Evolutionary conservation across 2,888 invertebrate species (phyloP), one percentile per base, ranked within the genome.

Genomic region (Anthophora plumipes): DNA sequence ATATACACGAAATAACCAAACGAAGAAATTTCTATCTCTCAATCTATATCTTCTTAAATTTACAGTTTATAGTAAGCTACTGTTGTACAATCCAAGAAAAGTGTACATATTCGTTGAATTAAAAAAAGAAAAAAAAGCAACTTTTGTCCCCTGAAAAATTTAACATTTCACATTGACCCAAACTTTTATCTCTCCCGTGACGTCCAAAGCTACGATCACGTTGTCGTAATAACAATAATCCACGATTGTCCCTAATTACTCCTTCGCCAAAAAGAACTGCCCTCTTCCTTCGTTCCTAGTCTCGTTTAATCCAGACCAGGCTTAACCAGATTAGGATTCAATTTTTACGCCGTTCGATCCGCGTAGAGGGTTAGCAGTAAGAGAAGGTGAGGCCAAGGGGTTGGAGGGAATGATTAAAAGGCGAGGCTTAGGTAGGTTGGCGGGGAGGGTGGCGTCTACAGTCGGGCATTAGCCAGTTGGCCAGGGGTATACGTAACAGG

Each of bases 401-500:
- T n/a, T 7, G 31, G 31, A 59, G 41, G 71, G 57, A 52, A 77
- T 61, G 72, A 77, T 81, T 74, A 77, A 73, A 82, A 63, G 76
- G 61, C 67, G 55, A 52, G 61, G 72, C 68, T 74, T 69, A 60
- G 54, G 73, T 66, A 63, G 55, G 70, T 68, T 25, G 25, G 20
- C 37, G 25, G 20, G 50, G 55, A n/a, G n/a, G n/a, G n/a, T n/a
- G n/a, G 57, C 57, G 68, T 84, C 78, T 82, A 74, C 59, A 68
- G 66, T 57, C 71, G 60, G 69, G 84, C 81, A 82, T 86, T 85
- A 85, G 81, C 68, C 63, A 59, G 43, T 86, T 85, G 86, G 81
- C 68, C 63, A 61, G 43, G 25, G 75, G 77, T 82, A 74, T 82
- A 81, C 80, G 83, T 85, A 68, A 83, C 78, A 80, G 70, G 80